phyloP scores from a whole-genome alignment of 2,888 invertebrate species.

The Xanthostigma xanthostigma region DNA sequence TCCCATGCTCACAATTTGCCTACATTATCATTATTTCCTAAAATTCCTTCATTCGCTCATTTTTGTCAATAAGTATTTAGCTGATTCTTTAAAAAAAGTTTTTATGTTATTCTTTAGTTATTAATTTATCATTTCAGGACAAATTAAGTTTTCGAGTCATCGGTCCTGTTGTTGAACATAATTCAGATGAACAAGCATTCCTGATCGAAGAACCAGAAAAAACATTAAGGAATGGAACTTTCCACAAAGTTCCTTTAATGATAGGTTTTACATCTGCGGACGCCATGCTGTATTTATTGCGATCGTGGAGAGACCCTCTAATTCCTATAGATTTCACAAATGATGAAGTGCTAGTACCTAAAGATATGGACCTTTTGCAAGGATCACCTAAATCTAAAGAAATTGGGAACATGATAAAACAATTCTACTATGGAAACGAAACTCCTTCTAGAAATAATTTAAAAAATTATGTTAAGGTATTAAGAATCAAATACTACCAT shows the following conservation, averaged over 20 bases:
- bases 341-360: constrained; percentile 24
- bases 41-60: no score
- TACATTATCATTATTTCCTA: no score
- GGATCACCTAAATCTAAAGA: constrained; percentile 18
- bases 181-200: constrained; percentile 11
- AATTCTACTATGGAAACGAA: constrained; percentile 30
- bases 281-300: background rate
- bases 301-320: no score
- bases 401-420: constrained; percentile 26
- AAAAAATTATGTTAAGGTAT: constrained; percentile 21
- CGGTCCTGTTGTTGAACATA: constrained; percentile 16
- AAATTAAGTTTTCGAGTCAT: no score
- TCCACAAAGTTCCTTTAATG: constrained; percentile 1
- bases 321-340: constrained; percentile 10
- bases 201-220: background rate
- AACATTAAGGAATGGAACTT: background rate
- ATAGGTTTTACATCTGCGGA: constrained; percentile 1
- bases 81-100: no score
- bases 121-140: no score
- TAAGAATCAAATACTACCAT: background rate
- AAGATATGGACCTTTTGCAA: constrained; percentile 19
- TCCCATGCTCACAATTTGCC: no score
- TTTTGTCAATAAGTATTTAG: no score
- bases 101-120: no score
- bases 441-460: constrained; percentile 24